Base-by-base conservation (phyloP, 1,140 invertebrate species). In the Campoletis sonorensis region DNA sequence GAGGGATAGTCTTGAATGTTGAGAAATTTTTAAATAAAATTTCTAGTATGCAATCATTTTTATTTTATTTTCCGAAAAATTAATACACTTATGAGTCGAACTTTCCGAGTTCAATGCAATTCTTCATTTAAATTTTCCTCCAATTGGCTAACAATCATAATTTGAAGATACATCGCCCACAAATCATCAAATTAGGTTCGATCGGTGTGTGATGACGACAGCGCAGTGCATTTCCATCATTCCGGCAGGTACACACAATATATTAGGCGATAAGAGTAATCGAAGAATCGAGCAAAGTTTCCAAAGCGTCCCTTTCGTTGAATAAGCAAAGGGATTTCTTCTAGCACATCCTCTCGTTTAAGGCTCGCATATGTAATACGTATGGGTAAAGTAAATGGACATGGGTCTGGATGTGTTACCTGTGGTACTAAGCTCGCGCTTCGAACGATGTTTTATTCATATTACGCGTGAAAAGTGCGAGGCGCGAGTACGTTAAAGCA, bases 381-480 rank as follows among this genome's bases (percentile, higher is more conserved):
- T 33, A 10, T 30, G 5, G 15, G 26, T 18, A 70, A 23, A 4
- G 67, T 70, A 70, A 33, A 30, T 30, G 64, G 64, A 26, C 30
- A 70, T 70, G n/a, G 67, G 67, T 70, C 18, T 8, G 67, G 30
- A 70, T 70, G 30, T 70, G 67, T 70, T 70, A 70, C 30, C 26
- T 79, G 27, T 68, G 61, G 33, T 79, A 51, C 61, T 79, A n/a
- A 18, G 21, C 21, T 73, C 79, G 67, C 37, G 70, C 80, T 70
- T 58, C 82, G 71, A 84, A 79, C 73, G 67, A 91, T 91, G 87
- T 89, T 90, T 91, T 90, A 91, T 91, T 91, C 90, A 90, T 89
- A 84, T 87, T 86, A 85, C 83, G 83, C 82, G 85, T 84, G 82
- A 79, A 90, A 89, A 88, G 87, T 83, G 83, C 81, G 77, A 82